These are phyloP conservation scores for Paradoxurus hermaphroditus DNA, from an alignment of 2,113 vertebrate genomes.

Conservation along the genomic window DNA sequence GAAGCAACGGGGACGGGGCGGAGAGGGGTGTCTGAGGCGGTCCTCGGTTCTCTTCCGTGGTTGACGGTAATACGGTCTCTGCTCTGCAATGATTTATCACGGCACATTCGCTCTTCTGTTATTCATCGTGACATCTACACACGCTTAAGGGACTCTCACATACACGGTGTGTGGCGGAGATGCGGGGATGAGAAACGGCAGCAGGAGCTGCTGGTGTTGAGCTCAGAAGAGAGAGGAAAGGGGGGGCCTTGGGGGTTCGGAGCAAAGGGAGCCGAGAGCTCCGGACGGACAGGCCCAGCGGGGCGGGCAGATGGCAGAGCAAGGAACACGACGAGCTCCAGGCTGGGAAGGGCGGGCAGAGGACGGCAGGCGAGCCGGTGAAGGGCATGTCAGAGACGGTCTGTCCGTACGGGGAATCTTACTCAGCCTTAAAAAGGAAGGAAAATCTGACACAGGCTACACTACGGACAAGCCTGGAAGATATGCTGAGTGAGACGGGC, in stretches of 20 bases:
- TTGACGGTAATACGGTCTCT: neutral
- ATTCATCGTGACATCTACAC: neutral
- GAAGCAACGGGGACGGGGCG: fast-evolving
- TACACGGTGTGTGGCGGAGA: no score
- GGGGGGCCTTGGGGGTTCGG: no score
- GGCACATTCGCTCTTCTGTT: neutral
- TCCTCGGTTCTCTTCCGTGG: fast-evolving
- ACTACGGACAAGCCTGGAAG: fast-evolving
- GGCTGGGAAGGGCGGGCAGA: neutral
- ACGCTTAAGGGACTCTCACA: fast-evolving
- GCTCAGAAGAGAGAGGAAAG: neutral
- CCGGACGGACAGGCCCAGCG: neutral
- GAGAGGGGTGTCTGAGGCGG: fast-evolving
- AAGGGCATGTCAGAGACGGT: neutral
- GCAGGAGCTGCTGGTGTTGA: neutral
- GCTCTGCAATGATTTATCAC: neutral
- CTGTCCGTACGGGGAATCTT: fast-evolving
- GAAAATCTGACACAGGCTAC: neutral
- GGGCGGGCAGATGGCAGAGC: neutral
- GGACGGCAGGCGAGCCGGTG: neutral
- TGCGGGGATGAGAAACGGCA: neutral
- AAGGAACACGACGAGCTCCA: fast-evolving
- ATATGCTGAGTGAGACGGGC: fast-evolving
- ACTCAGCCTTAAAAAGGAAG: neutral
- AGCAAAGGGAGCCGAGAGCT: neutral